phyloP scores from a whole-genome alignment of 64 coral and sea anemone genomes.

The Montipora sp. region DNA sequence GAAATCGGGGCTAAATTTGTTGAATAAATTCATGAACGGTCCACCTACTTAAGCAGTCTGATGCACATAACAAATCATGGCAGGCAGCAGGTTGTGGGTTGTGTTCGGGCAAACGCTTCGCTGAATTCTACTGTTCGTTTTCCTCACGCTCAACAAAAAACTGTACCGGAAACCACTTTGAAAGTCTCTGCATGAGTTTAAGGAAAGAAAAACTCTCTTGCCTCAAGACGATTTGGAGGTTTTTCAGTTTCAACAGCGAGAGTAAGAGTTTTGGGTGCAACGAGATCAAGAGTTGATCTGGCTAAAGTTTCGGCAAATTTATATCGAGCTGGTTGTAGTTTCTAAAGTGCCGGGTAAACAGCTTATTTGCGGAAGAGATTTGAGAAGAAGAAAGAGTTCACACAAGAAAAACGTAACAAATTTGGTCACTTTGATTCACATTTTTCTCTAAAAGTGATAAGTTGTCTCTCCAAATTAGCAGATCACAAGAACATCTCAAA shows the following conservation, averaged over 20 bases:
- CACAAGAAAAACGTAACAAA: no score
- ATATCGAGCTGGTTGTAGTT: no score
- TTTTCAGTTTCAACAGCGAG: background rate
- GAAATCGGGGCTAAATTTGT: conserved; percentile 62
- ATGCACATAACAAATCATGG: conserved; percentile 57
- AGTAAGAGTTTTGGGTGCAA: no score
- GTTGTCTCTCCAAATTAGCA: no score
- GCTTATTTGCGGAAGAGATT: no score
- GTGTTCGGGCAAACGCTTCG: conserved; percentile 63
- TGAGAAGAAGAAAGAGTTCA: no score
- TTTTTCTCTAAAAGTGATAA: no score
- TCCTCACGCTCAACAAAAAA: background rate
- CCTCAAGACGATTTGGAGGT: background rate
- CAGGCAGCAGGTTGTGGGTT: conserved; percentile 60
- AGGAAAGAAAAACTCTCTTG: background rate
- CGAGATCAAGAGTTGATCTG: no score
- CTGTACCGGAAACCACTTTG: background rate
- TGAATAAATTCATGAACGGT: conserved; percentile 80
- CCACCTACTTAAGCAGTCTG: conserved; percentile 90
- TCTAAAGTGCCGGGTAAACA: no score
- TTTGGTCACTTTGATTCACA: no score
- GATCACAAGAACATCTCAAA: no score
- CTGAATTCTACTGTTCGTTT: conserved; percentile 20
- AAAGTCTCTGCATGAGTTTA: background rate
- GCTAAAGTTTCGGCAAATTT: no score